Conservation (phyloP, 1,140 invertebrate species). For the Conus betulinus region DNA sequence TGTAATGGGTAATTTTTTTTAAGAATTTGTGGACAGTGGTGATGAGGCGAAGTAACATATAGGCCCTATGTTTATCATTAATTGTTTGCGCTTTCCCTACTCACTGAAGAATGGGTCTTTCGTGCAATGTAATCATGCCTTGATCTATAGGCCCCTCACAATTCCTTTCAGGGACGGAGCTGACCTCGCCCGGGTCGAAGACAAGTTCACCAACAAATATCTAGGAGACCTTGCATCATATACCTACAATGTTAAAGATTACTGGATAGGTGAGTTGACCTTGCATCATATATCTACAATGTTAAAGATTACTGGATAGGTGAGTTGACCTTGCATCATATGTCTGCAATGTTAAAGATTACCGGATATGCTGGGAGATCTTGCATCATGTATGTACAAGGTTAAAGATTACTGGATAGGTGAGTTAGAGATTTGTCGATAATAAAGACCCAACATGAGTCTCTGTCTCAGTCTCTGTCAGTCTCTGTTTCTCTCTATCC, state of each 20-base stretch:
- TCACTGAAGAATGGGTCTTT: too few relatives aligned
- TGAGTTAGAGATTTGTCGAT: too few relatives aligned
- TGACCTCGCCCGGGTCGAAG: constrained; percentile 74
- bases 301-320: too few relatives aligned
- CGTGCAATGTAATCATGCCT: too few relatives aligned
- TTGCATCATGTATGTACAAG: constrained; percentile 50
- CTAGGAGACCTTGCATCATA: constrained; percentile 78
- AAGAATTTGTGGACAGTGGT: too few relatives aligned
- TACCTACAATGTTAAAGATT: constrained; percentile 73
- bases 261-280: constrained; percentile 46
- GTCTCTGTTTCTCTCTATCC: not conserved
- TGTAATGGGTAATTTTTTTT: too few relatives aligned
- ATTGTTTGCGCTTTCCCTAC: too few relatives aligned
- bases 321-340: constrained; percentile 75
- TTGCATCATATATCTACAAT: too few relatives aligned
- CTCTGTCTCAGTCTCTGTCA: not conserved
- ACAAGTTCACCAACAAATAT: constrained; percentile 79
- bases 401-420: constrained; percentile 58
- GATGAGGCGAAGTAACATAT: too few relatives aligned
- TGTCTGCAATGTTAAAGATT: constrained; percentile 74
- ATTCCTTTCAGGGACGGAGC: constrained; percentile 77
- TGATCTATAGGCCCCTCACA: too few relatives aligned
- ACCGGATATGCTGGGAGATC: constrained; percentile 38
- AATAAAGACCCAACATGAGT: not conserved
- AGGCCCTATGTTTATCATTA: too few relatives aligned